phyloP scores from a whole-genome alignment of 1,140 invertebrate species.

The Papilio polyxenes region DNA sequence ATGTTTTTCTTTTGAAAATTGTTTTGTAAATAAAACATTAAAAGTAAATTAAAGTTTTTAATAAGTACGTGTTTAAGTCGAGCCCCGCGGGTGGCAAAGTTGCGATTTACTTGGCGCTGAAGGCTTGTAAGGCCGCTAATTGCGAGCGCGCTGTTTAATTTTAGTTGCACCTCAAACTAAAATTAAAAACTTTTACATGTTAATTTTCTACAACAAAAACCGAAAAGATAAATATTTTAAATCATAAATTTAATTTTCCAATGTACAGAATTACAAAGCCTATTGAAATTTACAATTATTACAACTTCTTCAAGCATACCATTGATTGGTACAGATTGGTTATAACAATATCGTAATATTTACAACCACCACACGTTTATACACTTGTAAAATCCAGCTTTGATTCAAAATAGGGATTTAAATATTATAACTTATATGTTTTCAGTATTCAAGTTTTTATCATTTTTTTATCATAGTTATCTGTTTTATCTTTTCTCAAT shows the following conservation, averaged over 20 bases:
- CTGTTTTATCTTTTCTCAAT: not conserved
- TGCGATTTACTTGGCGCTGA: not conserved
- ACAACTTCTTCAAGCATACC: too few relatives aligned
- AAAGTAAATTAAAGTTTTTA: constrained; percentile 28
- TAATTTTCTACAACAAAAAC: not conserved
- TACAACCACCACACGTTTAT: too few relatives aligned
- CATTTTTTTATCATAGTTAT: not conserved
- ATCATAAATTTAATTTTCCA: not conserved
- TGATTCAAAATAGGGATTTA: too few relatives aligned
- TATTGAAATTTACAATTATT: not conserved
- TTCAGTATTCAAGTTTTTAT: not conserved
- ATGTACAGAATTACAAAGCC: not conserved
- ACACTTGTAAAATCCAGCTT: too few relatives aligned
- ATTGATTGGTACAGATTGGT: too few relatives aligned
- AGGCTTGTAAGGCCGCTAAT: not conserved
- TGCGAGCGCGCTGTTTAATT: constrained; percentile 18
- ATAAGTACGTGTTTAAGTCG: constrained; percentile 1
- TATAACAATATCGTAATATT: too few relatives aligned
- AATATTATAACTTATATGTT: not conserved
- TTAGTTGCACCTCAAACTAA: not conserved
- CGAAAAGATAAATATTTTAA: not conserved
- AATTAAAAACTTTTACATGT: constrained; percentile 17
- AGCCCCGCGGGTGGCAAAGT: not conserved
- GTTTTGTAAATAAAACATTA: not conserved
- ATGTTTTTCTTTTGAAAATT: not conserved